Conservation (phyloP, 2,888 invertebrate species). For the Spodoptera littoralis region DNA sequence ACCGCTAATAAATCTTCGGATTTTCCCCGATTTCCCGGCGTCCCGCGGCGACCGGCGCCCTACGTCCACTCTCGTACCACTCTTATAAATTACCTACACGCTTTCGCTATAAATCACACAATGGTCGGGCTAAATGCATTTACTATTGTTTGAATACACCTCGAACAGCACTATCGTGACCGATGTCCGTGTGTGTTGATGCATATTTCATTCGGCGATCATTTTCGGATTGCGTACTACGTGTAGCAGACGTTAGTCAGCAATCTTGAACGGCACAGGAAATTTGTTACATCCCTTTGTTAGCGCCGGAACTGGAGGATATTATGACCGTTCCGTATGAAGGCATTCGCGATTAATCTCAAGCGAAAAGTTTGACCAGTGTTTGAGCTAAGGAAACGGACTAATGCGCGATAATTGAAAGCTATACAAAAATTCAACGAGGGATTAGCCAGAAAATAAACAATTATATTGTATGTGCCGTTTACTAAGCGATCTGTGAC, state of each 20-base stretch:
- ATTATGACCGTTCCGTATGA: conserved; percentile 76
- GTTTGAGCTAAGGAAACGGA: conserved; percentile 74
- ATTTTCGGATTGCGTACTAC: conserved; percentile 63
- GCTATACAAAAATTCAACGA: conserved; percentile 63
- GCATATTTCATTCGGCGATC: conserved; percentile 71
- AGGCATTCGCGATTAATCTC: conserved; percentile 75
- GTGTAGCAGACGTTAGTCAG: conserved; percentile 74
- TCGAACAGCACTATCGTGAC: conserved; percentile 73
- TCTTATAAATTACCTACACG: conserved; percentile 88
- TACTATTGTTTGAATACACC: conserved; percentile 87
- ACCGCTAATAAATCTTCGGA: conserved; percentile 86
- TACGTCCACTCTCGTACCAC: conserved; percentile 77
- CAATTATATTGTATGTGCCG: conserved; percentile 69
- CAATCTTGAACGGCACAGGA: conserved; percentile 71
- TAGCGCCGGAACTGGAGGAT: conserved; percentile 77
- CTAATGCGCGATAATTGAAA: conserved; percentile 83
- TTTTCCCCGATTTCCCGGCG: conserved; percentile 87
- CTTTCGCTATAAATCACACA: conserved; percentile 87
- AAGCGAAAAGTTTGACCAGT: conserved; percentile 68
- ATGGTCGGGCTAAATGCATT: conserved; percentile 85
- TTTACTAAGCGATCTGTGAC: conserved; percentile 77
- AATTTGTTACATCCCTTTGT: conserved; percentile 77
- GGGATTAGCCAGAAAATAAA: conserved; percentile 65
- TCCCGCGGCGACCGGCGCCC: conserved; percentile 75
- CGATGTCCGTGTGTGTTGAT: conserved; percentile 65